phyloP scores from a whole-genome alignment of 2,888 invertebrate species.

The Megalurothrips usitatus region DNA sequence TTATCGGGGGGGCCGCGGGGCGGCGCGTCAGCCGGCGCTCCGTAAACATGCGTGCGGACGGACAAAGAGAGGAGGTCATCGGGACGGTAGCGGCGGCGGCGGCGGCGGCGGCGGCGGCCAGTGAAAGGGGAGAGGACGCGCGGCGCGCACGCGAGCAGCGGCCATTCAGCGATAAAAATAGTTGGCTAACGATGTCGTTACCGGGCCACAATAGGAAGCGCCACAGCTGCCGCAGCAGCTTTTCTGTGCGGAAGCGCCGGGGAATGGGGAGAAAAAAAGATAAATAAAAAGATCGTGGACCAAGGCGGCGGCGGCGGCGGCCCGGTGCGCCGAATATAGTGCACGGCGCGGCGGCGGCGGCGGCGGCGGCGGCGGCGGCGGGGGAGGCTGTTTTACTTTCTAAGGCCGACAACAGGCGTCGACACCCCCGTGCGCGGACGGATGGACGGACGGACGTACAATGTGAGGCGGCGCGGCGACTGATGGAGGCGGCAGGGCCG shows the following conservation, averaged over 20 bases:
- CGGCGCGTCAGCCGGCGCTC: neutral
- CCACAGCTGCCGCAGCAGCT: neutral
- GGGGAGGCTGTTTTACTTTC: too few species aligned
- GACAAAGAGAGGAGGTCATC: neutral
- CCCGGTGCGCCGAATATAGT: neutral
- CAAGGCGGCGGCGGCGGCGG: neutral
- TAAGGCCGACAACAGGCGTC: too few species aligned
- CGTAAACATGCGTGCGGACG: neutral
- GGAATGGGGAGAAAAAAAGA: neutral
- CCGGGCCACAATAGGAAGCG: constrained; percentile 1
- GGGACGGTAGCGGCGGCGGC: neutral
- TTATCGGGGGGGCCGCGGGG: neutral
- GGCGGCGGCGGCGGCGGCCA: too few species aligned
- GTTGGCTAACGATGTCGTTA: constrained; percentile 21
- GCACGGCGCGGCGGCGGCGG: neutral
- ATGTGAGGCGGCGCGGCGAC: too few species aligned
- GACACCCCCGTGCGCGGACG: too few species aligned
- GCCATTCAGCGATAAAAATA: neutral
- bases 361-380: neutral
- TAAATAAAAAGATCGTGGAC: neutral
- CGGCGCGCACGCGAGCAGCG: neutral
- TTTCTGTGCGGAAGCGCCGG: too few species aligned
- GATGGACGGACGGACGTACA: too few species aligned
- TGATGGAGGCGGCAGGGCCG: too few species aligned
- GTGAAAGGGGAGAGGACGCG: neutral